These are phyloP conservation scores for Polylopha cassiicola DNA, from an alignment of 2,888 invertebrate species.

Conservation along the genomic window DNA sequence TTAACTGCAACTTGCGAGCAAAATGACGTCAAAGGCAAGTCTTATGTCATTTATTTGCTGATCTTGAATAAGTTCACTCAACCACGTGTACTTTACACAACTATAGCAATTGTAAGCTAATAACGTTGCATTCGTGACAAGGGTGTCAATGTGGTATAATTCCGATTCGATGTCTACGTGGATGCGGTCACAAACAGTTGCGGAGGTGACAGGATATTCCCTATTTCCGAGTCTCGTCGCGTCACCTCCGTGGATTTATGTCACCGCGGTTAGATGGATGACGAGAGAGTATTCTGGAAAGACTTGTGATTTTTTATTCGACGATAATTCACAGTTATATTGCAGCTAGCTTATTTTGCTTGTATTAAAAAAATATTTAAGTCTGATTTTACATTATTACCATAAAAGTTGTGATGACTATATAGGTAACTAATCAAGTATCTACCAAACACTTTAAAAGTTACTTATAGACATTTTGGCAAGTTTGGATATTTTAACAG, in stretches of 20 bases:
- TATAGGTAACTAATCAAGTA: too few relatives aligned
- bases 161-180: constrained; percentile 34
- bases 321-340: background rate
- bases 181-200: constrained; percentile 48
- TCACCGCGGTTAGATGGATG: constrained; percentile 36
- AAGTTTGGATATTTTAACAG: too few relatives aligned
- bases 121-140: constrained; percentile 36
- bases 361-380: too few relatives aligned
- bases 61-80: too few relatives aligned
- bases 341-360: background rate
- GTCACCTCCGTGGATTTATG: constrained; percentile 41
- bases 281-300: constrained; percentile 12
- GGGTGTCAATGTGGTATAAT: constrained; percentile 41
- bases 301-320: background rate
- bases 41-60: too few relatives aligned
- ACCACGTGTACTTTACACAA: constrained; percentile 5
- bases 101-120: constrained; percentile 29
- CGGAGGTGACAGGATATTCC: constrained; percentile 51
- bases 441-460: too few relatives aligned
- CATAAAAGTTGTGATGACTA: too few relatives aligned
- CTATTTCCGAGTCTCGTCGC: constrained; percentile 51
- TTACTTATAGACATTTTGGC: too few relatives aligned
- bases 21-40: too few relatives aligned
- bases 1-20: too few relatives aligned
- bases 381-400: too few relatives aligned